Conservation (phyloP, 2,113 vertebrate genomes). For the Pollachius pollachius region DNA sequence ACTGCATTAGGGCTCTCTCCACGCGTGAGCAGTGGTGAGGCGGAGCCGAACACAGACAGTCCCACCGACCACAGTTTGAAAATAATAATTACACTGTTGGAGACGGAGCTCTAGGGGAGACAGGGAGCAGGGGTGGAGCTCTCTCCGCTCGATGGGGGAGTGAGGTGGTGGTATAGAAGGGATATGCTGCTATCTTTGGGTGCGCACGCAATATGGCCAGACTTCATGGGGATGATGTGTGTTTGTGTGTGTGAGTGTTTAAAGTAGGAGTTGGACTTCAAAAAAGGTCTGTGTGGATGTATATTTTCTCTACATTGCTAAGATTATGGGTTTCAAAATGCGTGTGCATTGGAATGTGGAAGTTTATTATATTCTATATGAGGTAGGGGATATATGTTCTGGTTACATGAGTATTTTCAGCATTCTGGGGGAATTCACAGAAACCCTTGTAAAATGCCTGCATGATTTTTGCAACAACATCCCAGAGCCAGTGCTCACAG, state of each 20-base stretch:
- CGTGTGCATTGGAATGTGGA: constrained; percentile 25
- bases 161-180: constrained; percentile 62
- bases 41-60: constrained; percentile 57
- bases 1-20: constrained; percentile 53
- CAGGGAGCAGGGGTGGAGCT: constrained; percentile 18
- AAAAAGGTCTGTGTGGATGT: too few species aligned
- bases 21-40: constrained; percentile 41
- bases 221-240: neutral
- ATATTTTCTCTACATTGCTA: too few species aligned
- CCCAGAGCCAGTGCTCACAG: constrained; percentile 34
- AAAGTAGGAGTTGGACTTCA: too few species aligned
- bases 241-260: neutral
- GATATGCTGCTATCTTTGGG: constrained; percentile 66
- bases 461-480: constrained; percentile 28
- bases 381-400: constrained; percentile 43
- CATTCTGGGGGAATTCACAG: constrained; percentile 41
- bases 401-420: constrained; percentile 41
- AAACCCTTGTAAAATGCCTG: constrained; percentile 40
- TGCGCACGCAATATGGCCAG: neutral
- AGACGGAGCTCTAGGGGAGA: constrained; percentile 47
- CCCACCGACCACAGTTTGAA: constrained; percentile 55
- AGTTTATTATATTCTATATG: constrained; percentile 44
- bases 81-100: constrained; percentile 68
- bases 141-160: constrained; percentile 18
- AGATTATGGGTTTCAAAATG: too few species aligned